A percentile compares a stretch with the other conserved stretches of the same genome.
These are phyloP conservation scores for Caenorhabditis virilis DNA, from an alignment of 2,888 invertebrate species.

Conservation along the genomic window DNA sequence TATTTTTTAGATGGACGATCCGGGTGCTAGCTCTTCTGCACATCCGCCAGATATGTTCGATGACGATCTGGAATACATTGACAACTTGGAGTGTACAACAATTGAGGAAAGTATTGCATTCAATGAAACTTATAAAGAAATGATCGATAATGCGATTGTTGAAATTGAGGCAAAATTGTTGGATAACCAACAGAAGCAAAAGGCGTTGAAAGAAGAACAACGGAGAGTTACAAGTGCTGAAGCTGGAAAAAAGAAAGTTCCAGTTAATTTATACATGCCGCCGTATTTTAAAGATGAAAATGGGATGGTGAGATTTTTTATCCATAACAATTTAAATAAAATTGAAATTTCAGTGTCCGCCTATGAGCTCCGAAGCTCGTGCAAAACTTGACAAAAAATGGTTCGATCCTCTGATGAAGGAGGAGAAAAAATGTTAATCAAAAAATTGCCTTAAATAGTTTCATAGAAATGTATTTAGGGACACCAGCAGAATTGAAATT, in stretches of 20 bases:
- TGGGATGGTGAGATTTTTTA: slow-evolving; percentile 50
- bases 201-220: slow-evolving; percentile 16
- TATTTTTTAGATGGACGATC: background rate
- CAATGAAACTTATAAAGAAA: slow-evolving; percentile 55
- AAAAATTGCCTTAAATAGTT: background rate
- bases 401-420: slow-evolving; percentile 50
- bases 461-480: slow-evolving; percentile 17
- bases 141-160: slow-evolving; percentile 38
- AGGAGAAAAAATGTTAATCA: slow-evolving; percentile 43
- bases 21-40: background rate
- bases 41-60: background rate
- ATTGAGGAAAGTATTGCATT: slow-evolving; percentile 37
- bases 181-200: slow-evolving; percentile 45
- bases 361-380: slow-evolving; percentile 51
- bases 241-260: slow-evolving; percentile 32
- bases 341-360: slow-evolving; percentile 46
- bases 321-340: background rate
- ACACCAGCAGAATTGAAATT: slow-evolving; percentile 30
- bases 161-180: slow-evolving; percentile 41
- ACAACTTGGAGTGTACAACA: slow-evolving; percentile 5
- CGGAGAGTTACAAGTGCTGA: slow-evolving; percentile 19
- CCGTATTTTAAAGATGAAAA: slow-evolving; percentile 62
- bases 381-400: slow-evolving; percentile 30
- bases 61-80: background rate
- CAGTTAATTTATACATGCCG: slow-evolving; percentile 49